Evolutionary conservation across 2,888 invertebrate genomes (phyloP), one percentile per base, ranked within the genome.

Genomic region (Rhorus exstirpatorius): DNA sequence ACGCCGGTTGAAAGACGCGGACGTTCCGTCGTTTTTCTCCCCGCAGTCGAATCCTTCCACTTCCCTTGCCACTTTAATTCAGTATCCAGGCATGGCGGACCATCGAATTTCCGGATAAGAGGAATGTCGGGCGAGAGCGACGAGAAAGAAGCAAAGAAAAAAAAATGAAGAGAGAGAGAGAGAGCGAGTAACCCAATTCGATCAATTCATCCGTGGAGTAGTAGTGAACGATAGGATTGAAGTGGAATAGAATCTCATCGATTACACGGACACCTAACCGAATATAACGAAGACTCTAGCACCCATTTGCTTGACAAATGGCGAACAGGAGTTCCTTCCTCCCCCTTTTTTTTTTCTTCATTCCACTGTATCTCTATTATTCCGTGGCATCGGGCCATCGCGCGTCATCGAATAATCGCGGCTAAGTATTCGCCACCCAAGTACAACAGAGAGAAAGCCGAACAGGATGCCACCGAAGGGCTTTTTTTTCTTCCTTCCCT

Each of bases 401-500:
- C 70, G 81, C 51, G 71, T 76, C 81, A 81, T 76, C 81, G 75
- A 79, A 83, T 77, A 78, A 83, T 80, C 77, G n/a, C n/a, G 76
- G 60, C 67, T 60, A 51, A 81, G 81, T 71, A 76, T 76, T 61
- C 75, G 49, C 53, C 60, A 31, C 70, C 68, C 38, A 60, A 68
- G 68, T 17, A 60, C 10, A 55, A 71, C 21, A 44, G 49, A 44
- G 61, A 75, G 63, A 72, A 53, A 61, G 21, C 19, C 41, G 7
- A 63, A 12, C 63, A 3, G 44, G 63, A 14, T 46, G 46, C 26
- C 58, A 38, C 38, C 44, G 14, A 63, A 35, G 31, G 61, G 67
- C 41, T 24, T 81, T 78, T 78, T 79, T 79, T 8, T 8, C 38
- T 38, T 8, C 10, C 4, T 8, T 38, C 38, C 1, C 58, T 60